Evolutionary conservation across 2,113 vertebrate genomes (phyloP).

Genomic region (Bufo bufo): DNA sequence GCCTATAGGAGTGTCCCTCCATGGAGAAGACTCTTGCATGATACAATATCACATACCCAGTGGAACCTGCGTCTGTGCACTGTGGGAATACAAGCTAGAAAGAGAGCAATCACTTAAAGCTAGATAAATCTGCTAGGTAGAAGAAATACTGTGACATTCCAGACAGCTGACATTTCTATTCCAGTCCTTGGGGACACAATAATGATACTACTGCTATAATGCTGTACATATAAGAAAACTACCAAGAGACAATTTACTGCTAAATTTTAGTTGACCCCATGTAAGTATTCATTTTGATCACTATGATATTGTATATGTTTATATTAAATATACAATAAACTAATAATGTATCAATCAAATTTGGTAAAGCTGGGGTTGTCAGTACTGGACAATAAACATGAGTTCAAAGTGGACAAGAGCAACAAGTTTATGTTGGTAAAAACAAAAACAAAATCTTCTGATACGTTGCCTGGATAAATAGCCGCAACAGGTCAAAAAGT

Average conservation of each 20-base stretch:
- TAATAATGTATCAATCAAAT: background rate
- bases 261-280: background rate
- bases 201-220: background rate
- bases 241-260: background rate
- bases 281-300: background rate
- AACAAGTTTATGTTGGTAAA: no score
- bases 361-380: background rate
- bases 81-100: conserved; percentile 13
- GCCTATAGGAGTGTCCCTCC: conserved; percentile 43
- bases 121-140: conserved; percentile 20
- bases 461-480: no score
- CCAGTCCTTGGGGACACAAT: background rate
- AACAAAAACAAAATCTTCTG: no score
- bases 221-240: background rate
- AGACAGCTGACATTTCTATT: conserved; percentile 11
- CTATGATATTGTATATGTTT: background rate
- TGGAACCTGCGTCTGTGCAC: conserved; percentile 9
- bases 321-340: background rate
- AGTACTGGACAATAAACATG: background rate
- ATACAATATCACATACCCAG: conserved; percentile 39
- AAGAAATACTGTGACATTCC: conserved; percentile 26
- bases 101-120: conserved; percentile 14
- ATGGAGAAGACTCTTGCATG: background rate
- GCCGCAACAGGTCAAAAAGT: no score
- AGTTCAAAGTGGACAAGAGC: background rate